These are phyloP conservation scores for Cirrhinus molitorella DNA, from an alignment of 2,797 vertebrate genomes.

Conservation along the genomic window DNA sequence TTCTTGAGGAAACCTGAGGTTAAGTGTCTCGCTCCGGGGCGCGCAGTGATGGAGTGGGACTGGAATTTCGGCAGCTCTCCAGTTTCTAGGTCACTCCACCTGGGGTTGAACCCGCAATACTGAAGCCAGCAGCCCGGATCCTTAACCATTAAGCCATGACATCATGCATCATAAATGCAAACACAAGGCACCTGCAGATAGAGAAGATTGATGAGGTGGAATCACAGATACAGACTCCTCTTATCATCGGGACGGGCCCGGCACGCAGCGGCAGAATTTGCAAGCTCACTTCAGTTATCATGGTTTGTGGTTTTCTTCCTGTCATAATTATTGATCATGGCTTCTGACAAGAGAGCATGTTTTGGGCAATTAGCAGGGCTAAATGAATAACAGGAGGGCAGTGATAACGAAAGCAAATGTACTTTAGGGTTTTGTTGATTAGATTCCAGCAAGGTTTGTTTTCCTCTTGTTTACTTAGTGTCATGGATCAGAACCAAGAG, in stretches of 20 bases:
- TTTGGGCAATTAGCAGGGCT: constrained; percentile 62
- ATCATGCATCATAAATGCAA: constrained; percentile 24
- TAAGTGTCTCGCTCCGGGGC: constrained; percentile 37
- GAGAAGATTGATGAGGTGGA: constrained; percentile 53
- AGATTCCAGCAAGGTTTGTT: constrained; percentile 51
- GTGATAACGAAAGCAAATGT: constrained; percentile 65
- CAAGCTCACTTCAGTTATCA: constrained; percentile 48
- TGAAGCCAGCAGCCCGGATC: neutral
- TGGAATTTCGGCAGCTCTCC: constrained; percentile 19
- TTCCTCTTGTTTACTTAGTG: constrained; percentile 33
- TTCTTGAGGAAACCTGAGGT: constrained; percentile 33
- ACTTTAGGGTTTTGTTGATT: constrained; percentile 57
- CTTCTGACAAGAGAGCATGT: constrained; percentile 65
- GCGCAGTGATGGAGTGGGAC: neutral
- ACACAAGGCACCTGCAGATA: constrained; percentile 41
- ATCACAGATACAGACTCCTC: constrained; percentile 16
- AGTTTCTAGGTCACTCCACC: constrained; percentile 13
- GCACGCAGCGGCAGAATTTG: constrained; percentile 20
- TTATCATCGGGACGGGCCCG: constrained; percentile 46
- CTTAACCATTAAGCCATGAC: constrained; percentile 38
- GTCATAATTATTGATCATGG: constrained; percentile 72
- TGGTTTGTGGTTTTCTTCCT: constrained; percentile 48
- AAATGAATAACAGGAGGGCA: constrained; percentile 73
- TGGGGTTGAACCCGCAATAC: constrained; percentile 9
- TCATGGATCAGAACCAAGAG: constrained; percentile 43